Conservation (phyloP, 2,113 vertebrate species). For the Rallus limicola region DNA sequence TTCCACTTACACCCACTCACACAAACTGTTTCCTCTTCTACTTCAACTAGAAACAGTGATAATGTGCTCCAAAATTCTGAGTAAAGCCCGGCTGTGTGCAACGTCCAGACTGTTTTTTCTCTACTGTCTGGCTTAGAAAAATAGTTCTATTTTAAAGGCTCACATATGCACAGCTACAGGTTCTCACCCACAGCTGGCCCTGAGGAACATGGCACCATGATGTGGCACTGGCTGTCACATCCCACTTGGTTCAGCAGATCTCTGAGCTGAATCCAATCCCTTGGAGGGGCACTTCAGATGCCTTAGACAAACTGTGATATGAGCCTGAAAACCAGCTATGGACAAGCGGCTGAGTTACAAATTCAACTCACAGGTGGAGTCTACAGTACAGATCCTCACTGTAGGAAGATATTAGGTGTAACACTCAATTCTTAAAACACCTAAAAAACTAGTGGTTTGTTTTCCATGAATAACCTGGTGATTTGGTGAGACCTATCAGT, state of each 20-base stretch:
- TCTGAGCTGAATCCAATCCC: not conserved
- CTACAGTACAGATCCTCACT: not conserved
- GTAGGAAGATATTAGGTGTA: not conserved
- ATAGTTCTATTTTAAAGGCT: not conserved
- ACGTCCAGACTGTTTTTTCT: not conserved
- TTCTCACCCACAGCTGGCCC: not conserved
- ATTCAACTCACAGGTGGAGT: not conserved
- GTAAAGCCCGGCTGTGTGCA: not conserved
- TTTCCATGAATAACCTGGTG: not conserved
- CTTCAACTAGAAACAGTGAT: not conserved
- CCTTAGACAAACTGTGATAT: not conserved
- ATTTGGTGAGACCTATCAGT: not conserved
- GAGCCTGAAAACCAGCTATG: not conserved
- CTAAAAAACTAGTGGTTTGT: not conserved
- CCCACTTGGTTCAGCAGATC: not conserved
- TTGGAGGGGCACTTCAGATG: not conserved
- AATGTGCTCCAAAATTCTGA: not conserved
- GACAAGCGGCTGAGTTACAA: not conserved
- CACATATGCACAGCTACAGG: not conserved
- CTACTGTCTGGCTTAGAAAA: not conserved
- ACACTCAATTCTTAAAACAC: not conserved
- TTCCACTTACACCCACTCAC: not conserved
- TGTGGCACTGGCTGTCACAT: not conserved
- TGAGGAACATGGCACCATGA: fast-evolving
- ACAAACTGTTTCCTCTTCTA: not conserved